Evolutionary conservation across 1,140 invertebrate species (phyloP).

Genomic region (Diabrotica undecimpunctata): DNA sequence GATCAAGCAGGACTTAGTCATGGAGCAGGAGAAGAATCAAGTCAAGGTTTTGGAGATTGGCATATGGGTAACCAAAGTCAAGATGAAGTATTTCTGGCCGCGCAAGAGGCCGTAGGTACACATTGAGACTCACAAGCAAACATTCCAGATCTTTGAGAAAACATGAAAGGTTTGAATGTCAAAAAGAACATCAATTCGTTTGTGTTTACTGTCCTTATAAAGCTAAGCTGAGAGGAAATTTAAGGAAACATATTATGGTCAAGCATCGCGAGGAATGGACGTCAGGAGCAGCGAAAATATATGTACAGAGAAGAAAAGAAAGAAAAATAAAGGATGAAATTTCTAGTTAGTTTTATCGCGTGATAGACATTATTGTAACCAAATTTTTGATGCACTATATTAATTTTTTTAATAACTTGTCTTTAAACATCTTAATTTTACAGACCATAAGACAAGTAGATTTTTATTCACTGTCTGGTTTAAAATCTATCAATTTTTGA

Average conservation of each 20-base stretch:
- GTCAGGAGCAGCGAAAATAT: slow-evolving; percentile 12
- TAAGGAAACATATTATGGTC: slow-evolving; percentile 45
- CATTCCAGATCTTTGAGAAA: slow-evolving; percentile 47
- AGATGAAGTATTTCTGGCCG: slow-evolving; percentile 68
- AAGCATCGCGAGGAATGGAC: slow-evolving; percentile 17
- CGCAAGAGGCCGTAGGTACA: slow-evolving; percentile 66
- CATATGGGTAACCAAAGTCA: slow-evolving; percentile 66
- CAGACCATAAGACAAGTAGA: too few relatives aligned
- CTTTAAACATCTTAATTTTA: too few relatives aligned
- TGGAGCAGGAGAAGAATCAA: slow-evolving; percentile 56
- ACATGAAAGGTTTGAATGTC: slow-evolving; percentile 55
- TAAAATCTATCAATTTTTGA: too few relatives aligned
- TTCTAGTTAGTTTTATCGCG: too few relatives aligned
- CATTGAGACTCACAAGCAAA: slow-evolving; percentile 70
- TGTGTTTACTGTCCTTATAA: slow-evolving; percentile 38
- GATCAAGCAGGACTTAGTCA: slow-evolving; percentile 58
- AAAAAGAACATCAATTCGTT: slow-evolving; percentile 44
- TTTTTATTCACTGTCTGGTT: too few relatives aligned
- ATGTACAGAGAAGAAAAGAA: slow-evolving; percentile 8
- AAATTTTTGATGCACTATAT: too few relatives aligned
- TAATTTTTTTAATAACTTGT: too few relatives aligned
- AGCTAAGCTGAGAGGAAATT: slow-evolving; percentile 50
- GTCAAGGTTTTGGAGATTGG: slow-evolving; percentile 59
- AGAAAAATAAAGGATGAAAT: background rate
- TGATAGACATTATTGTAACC: too few relatives aligned